Evolutionary conservation across 2,888 invertebrate species (phyloP).

Genomic region (Mystacides longicornis): DNA sequence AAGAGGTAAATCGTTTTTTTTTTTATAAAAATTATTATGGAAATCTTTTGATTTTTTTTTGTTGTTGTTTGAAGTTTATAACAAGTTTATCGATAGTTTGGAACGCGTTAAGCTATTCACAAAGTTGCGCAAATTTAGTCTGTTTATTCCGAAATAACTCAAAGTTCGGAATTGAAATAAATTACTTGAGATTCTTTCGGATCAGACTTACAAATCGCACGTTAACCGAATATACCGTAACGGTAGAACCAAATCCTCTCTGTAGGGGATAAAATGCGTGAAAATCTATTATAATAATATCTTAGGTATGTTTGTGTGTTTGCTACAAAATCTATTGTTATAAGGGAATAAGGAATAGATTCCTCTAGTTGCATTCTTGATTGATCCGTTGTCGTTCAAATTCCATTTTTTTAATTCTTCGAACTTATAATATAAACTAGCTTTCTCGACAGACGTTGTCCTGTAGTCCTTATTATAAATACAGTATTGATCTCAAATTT

Average conservation of each 20-base stretch:
- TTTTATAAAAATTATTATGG: too few species aligned
- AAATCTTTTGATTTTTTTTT: too few species aligned
- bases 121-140: constrained; percentile 9
- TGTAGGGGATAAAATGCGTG: neutral
- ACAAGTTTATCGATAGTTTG: too few species aligned
- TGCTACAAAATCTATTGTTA: neutral
- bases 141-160: constrained; percentile 11
- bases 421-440: too few species aligned
- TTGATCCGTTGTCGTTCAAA: neutral
- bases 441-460: too few species aligned
- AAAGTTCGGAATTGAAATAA: constrained; percentile 9
- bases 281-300: neutral
- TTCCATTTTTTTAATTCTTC: neutral
- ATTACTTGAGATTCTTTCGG: constrained; percentile 8
- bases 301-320: neutral
- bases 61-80: too few species aligned
- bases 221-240: neutral
- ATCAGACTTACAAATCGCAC: constrained; percentile 5
- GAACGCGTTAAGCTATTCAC: too few species aligned
- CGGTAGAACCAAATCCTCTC: neutral
- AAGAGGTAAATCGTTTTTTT: too few species aligned
- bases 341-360: neutral
- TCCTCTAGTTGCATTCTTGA: neutral
- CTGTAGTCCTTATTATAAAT: too few species aligned
- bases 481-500: too few species aligned